These are phyloP conservation scores for Phocoena phocoena DNA, from an alignment of 2,113 vertebrate species.

Conservation along the genomic window DNA sequence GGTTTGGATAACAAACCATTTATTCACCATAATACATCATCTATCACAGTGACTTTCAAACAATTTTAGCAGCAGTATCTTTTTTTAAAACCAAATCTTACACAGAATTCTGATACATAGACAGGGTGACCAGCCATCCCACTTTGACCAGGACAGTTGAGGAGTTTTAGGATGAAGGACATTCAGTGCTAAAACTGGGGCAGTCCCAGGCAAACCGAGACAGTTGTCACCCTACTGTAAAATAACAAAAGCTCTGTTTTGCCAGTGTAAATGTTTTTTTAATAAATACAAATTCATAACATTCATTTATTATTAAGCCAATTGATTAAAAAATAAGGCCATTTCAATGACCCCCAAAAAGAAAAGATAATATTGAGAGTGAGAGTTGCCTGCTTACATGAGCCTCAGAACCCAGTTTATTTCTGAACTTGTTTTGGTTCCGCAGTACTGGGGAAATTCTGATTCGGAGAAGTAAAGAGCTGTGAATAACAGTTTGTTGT, in stretches of 20 bases:
- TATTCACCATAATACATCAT: neutral
- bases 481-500: neutral
- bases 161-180: neutral
- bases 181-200: neutral
- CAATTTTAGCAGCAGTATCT: neutral
- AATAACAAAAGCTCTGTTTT: neutral
- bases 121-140: neutral
- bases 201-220: neutral
- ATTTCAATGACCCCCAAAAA: neutral
- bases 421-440: neutral
- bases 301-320: neutral
- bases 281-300: neutral
- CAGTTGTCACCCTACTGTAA: neutral
- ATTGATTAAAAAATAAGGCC: neutral
- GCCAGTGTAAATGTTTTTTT: neutral
- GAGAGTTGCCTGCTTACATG: neutral
- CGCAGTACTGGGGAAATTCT: neutral
- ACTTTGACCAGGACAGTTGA: neutral
- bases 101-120: neutral
- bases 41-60: neutral
- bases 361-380: neutral
- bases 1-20: neutral
- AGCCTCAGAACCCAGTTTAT: neutral
- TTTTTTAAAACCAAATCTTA: neutral
- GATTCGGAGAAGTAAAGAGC: neutral